A percentile compares a stretch with the other conserved stretches of the same genome.
These are phyloP conservation scores for Temnopleurus reevesii DNA, from an alignment of 53 echinoderm and acorn worm species.

Conservation along the genomic window DNA sequence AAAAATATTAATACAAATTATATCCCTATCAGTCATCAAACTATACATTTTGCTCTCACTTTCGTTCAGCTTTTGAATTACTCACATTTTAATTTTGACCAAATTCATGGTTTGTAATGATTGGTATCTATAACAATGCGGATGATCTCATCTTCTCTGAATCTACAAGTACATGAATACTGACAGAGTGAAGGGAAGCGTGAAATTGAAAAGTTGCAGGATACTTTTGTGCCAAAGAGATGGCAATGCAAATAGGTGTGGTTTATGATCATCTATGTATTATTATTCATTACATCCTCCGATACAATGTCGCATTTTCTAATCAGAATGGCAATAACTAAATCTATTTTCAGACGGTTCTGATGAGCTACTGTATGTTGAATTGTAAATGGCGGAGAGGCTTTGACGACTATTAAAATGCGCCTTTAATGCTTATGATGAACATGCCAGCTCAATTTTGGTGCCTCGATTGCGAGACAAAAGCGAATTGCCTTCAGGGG, in stretches of 20 bases:
- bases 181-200: background rate
- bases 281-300: background rate
- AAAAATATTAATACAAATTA: too few species aligned
- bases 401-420: background rate
- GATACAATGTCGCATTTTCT: background rate
- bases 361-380: background rate
- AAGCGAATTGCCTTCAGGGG: slow-evolving; percentile 18
- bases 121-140: too few species aligned
- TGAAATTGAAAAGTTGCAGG: background rate
- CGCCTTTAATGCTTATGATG: background rate
- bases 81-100: too few species aligned
- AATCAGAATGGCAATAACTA: background rate
- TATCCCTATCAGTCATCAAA: too few species aligned
- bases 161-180: background rate
- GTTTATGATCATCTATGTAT: background rate
- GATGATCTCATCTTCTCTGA: too few species aligned
- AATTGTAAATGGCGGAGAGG: too few species aligned
- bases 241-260: slow-evolving; percentile 27
- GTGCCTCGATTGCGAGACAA: background rate
- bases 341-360: background rate
- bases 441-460: background rate
- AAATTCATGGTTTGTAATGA: too few species aligned
- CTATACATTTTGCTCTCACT: too few species aligned
- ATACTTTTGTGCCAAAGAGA: background rate
- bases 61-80: too few species aligned